These are phyloP conservation scores for Neoitamus cyanurus DNA, from an alignment of 2,888 invertebrate species.

Conservation along the genomic window DNA sequence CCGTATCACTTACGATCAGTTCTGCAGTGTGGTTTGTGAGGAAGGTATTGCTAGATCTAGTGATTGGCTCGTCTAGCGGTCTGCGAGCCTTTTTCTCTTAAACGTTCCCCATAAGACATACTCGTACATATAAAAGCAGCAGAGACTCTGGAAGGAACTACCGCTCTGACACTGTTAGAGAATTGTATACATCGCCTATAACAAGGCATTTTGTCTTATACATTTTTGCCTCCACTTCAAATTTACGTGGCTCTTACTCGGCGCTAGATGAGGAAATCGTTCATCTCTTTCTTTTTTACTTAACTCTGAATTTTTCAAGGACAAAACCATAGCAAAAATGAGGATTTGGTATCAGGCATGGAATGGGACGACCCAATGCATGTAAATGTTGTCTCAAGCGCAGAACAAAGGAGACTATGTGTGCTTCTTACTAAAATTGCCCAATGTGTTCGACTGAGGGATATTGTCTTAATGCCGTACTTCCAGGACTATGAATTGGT, in stretches of 20 bases:
- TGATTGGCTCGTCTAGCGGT: background rate
- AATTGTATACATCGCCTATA: too few species aligned
- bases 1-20: slow-evolving; percentile 78
- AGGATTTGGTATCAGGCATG: slow-evolving; percentile 68
- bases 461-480: slow-evolving; percentile 77
- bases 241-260: background rate
- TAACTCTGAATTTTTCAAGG: slow-evolving; percentile 60
- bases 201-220: too few species aligned
- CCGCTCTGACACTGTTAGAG: too few species aligned
- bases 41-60: slow-evolving; percentile 53
- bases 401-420: slow-evolving; percentile 75
- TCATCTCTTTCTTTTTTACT: background rate
- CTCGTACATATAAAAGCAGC: too few species aligned
- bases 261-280: too few species aligned
- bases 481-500: slow-evolving; percentile 66
- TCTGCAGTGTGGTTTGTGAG: slow-evolving; percentile 75
- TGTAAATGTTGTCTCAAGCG: slow-evolving; percentile 73
- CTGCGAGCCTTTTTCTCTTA: too few species aligned
- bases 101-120: too few species aligned
- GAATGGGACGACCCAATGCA: slow-evolving; percentile 80
- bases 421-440: slow-evolving; percentile 81
- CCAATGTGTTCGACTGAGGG: slow-evolving; percentile 68
- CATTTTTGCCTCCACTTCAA: too few species aligned
- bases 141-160: too few species aligned
- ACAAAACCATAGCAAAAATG: slow-evolving; percentile 66